Conservation (phyloP, 2,888 invertebrate species). For the Drosophila anomalata region DNA sequence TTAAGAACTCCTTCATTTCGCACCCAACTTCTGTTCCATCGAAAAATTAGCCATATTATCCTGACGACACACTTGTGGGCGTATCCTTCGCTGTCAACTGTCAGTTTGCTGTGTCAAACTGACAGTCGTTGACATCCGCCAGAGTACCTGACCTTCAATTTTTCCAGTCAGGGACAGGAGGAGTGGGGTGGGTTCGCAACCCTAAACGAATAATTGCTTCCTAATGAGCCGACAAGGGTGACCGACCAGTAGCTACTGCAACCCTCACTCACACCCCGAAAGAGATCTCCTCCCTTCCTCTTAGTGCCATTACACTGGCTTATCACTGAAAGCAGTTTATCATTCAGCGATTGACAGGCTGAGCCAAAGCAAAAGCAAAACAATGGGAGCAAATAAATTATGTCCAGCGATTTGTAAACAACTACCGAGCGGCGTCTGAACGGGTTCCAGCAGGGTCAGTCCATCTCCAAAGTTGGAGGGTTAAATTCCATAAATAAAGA, state of each 20-base stretch:
- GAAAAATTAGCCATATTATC: conserved; percentile 67
- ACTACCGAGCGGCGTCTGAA: conserved; percentile 35
- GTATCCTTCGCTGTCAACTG: conserved; percentile 61
- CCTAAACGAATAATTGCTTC: conserved; percentile 68
- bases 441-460: conserved; percentile 44
- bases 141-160: conserved; percentile 70
- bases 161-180: conserved; percentile 32
- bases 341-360: conserved; percentile 71
- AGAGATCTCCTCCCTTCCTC: not conserved
- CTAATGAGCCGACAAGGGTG: conserved; percentile 61
- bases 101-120: conserved; percentile 53
- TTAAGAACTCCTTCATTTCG: conserved; percentile 13
- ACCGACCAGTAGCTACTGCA: conserved; percentile 23
- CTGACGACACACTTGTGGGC: conserved; percentile 70
- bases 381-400: conserved; percentile 67
- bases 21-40: conserved; percentile 18
- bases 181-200: conserved; percentile 52
- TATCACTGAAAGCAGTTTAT: conserved; percentile 68
- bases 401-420: conserved; percentile 75
- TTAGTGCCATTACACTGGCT: conserved; percentile 20
- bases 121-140: conserved; percentile 62
- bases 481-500: conserved; percentile 65
- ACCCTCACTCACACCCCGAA: conserved; percentile 18
- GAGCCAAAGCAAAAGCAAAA: conserved; percentile 46
- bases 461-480: conserved; percentile 20